Evolutionary conservation across 2,113 vertebrate species (phyloP), one percentile per base, ranked within the genome.

Genomic region (Forbesichthys agassizii): DNA sequence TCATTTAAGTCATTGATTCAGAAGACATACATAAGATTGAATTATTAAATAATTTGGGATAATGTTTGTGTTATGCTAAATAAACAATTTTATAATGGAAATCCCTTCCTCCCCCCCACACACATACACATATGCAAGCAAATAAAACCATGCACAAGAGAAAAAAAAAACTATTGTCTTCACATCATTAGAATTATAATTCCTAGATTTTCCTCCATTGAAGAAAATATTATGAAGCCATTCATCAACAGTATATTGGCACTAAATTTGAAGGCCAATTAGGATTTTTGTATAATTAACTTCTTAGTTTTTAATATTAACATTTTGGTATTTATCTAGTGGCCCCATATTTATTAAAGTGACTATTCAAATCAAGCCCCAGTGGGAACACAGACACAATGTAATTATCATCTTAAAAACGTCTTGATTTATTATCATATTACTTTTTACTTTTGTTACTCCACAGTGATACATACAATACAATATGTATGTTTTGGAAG

Each of bases 181-280:
- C 27, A 27, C 2, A 52, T 20, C 27, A 9, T 59, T 33, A 27
- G 57, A 20, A n/a, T 10, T 9, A 5, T 18, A n/a, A 56, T 18
- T 56, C 62, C 74, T 76, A 77, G 77, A 63, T 55, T 77, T 79
- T 74, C 61, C 71, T 14, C 73, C 82, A 84, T 85, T 85, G 84
- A 11, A 88, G 81, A 74, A 80, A 88, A 90, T 87, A 74, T 88
- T 84, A 88, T 71, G 52, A 85, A 84, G 83, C 86, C 56, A 89
- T 91, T 88, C 79, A 84, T 90, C 73, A 87, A 83, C 79, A 77
- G 67, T 68, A 83, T 69, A 67, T 56, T 81, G 67, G 79, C 81
- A 80, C 70, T 58, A 73, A 61, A 88, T 75, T 52, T 68, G 18
- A 5, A 73, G 61, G 66, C 55, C 14, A 14, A 54, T 58, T 64